A percentile compares a stretch with the other conserved stretches of the same genome.
Conservation (phyloP, 2,888 invertebrate genomes). For the Silvanus unidentatus region DNA sequence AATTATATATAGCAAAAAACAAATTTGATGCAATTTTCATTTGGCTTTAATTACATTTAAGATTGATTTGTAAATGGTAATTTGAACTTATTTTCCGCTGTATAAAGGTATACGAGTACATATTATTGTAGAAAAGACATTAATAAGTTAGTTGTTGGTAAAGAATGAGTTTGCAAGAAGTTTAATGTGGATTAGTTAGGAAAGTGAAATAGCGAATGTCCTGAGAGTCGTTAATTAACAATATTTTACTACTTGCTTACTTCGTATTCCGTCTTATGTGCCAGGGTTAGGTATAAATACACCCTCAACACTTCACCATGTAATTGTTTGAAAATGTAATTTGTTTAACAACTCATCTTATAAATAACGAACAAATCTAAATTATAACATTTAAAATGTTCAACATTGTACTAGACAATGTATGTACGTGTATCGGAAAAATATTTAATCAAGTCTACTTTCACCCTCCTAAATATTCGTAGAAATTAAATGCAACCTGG, state of each 20-base stretch:
- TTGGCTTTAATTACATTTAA: background rate
- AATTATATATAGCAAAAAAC: too few relatives aligned
- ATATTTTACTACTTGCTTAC: conserved; percentile 41
- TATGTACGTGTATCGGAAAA: too few relatives aligned
- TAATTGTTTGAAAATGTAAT: conserved; percentile 33
- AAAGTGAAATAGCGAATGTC: conserved; percentile 38
- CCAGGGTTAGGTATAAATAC: too few relatives aligned
- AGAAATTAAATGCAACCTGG: too few relatives aligned
- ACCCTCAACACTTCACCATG: too few relatives aligned
- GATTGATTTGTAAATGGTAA: background rate
- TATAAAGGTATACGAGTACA: background rate
- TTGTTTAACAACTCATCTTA: conserved; percentile 29
- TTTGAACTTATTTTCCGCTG: background rate
- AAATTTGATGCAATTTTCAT: too few relatives aligned
- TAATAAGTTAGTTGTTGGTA: conserved; percentile 28
- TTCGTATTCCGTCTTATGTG: conserved; percentile 29
- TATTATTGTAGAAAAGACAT: conserved; percentile 12
- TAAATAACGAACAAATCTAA: conserved; percentile 25
- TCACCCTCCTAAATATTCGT: too few relatives aligned
- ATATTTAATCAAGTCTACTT: too few relatives aligned
- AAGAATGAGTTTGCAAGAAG: conserved; percentile 32
- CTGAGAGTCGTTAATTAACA: conserved; percentile 44
- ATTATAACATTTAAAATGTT: background rate
- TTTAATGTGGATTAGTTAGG: conserved; percentile 29
- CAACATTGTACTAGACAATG: too few relatives aligned